Evolutionary conservation across 2,888 invertebrate genomes (phyloP), one percentile per base, ranked within the genome.

Genomic region (Periphyllus acericola): DNA sequence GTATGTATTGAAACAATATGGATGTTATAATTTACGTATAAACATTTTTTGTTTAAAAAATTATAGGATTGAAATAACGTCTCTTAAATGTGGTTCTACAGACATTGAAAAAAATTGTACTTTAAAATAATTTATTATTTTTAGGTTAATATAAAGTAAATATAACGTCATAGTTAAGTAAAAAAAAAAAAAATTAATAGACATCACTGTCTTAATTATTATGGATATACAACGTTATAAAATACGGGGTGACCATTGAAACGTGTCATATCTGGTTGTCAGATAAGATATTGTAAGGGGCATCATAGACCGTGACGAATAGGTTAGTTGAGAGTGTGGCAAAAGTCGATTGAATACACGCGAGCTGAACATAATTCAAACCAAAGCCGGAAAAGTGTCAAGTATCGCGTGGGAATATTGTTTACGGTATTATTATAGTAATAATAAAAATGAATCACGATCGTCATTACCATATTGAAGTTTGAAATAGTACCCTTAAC

Each of bases 401-500:
- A 80, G 80, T 87, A 87, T 87, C 72, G 80, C 87, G 87, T 87
- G 87, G 87, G 87, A 87, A 82, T 75, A 89, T 71, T 68, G 80
- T 89, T 80, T 80, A 74, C 29, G n/a, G 55, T 52, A 76, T 72
- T 74, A 75, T 84, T 34, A n/a, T n/a, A 25, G 76, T 4, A n/a
- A 34, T 36, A 66, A 76, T 32, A 66, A 40, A 76, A n/a, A 84
- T 40, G 75, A 84, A 84, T 68, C 84, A 76, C 68, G 66, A 76
- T 46, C n/a, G 84, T 84, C 32, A 84, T 84, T 84, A 84, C 34
- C 68, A 84, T 84, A 78, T 68, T 46, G 66, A 46, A 40, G 75
- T 25, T 71, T 32, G 71, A 17, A 75, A 34, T 25, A 19, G 32
- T 66, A 66, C 66, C 46, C 3, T 66, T 76, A 36, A 60, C 14